Evolutionary conservation across 2,797 vertebrate species (phyloP).

Genomic region (Hylomyscus alleni): DNA sequence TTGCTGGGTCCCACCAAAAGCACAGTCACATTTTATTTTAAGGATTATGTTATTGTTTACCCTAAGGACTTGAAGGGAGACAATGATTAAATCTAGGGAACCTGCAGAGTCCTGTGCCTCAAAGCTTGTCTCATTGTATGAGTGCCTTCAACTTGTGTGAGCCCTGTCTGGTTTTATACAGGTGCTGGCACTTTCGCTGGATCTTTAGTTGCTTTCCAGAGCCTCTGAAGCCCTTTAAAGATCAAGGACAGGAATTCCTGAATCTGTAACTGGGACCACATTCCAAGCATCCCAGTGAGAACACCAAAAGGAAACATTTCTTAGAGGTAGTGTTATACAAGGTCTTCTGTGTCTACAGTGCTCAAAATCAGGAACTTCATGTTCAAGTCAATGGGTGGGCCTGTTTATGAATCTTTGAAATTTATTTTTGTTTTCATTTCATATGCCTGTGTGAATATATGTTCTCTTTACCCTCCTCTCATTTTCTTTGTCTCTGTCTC

Average conservation of each 20-base stretch:
- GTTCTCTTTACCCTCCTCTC: too few relatives aligned
- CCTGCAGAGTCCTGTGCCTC: too few relatives aligned
- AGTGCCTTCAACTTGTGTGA: too few relatives aligned
- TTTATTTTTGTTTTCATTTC: neutral
- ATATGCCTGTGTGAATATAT: neutral
- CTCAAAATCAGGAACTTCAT: neutral
- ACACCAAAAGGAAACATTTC: constrained; percentile 34
- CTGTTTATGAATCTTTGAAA: neutral
- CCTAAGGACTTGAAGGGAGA: too few relatives aligned
- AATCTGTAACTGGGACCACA: neutral
- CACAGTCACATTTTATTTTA: too few relatives aligned
- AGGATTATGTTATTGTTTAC: too few relatives aligned
- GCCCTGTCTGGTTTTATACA: neutral
- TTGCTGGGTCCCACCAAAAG: neutral
- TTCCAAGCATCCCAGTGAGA: constrained; percentile 36
- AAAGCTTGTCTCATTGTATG: too few relatives aligned
- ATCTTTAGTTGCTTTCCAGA: neutral
- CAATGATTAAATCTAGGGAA: too few relatives aligned
- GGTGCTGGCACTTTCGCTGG: neutral
- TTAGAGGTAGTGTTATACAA: neutral
- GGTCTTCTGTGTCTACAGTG: neutral
- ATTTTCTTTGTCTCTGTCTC: too few relatives aligned
- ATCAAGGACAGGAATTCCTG: neutral
- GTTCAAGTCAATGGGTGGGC: neutral
- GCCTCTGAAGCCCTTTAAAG: neutral